Evolutionary conservation across 2,797 vertebrate genomes (phyloP).

Genomic region (Lates japonicus): DNA sequence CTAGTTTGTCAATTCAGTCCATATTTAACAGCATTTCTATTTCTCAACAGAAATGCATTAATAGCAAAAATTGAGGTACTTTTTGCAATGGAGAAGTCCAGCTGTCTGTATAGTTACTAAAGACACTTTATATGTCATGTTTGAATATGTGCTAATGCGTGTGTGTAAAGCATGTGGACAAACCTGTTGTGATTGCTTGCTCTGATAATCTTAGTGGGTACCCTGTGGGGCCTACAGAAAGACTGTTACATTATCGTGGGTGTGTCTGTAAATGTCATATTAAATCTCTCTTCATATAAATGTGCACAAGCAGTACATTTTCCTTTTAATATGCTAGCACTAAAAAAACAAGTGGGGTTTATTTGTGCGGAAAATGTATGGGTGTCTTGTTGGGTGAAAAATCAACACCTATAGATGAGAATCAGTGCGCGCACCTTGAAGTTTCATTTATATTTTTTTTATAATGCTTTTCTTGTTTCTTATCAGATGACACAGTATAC

Average conservation of each 20-base stretch:
- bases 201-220: background rate
- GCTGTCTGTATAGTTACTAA: background rate
- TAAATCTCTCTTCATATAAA: background rate
- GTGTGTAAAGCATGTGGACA: background rate
- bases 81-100: background rate
- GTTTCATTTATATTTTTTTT: background rate
- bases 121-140: background rate
- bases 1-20: background rate
- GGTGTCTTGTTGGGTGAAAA: too few relatives aligned
- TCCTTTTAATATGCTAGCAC: background rate
- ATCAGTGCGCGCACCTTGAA: too few relatives aligned
- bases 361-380: too few relatives aligned
- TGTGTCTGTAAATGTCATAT: background rate
- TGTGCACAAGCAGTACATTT: background rate
- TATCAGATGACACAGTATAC: slow-evolving; percentile 88
- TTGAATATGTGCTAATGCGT: background rate
- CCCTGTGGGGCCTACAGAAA: background rate
- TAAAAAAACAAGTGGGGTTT: background rate
- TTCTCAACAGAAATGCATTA: background rate
- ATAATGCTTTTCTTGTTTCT: slow-evolving; percentile 17
- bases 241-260: background rate
- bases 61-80: background rate
- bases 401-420: too few relatives aligned
- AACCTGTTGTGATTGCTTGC: slow-evolving; percentile 2
- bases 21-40: background rate